Percentiles rank a stretch among this genome's conserved stretches.
These are phyloP conservation scores for Xenops minutus DNA, from an alignment of 2,797 vertebrate genomes.

Conservation along the genomic window DNA sequence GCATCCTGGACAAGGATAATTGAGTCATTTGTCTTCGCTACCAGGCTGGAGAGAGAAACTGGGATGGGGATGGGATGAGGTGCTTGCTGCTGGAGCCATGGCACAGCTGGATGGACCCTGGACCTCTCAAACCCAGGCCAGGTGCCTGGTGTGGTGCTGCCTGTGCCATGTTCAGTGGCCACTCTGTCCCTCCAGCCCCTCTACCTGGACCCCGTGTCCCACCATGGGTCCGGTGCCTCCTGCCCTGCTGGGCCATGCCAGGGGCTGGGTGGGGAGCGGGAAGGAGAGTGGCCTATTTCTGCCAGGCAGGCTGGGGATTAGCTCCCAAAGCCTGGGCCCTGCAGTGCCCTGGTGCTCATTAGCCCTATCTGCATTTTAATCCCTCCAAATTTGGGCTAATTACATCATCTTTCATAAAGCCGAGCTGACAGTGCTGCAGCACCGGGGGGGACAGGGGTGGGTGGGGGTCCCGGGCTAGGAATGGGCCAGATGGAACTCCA, in stretches of 20 bases:
- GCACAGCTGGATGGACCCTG: fast-evolving
- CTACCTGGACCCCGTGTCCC: fast-evolving
- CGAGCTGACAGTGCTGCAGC: background rate
- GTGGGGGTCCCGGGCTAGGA: background rate
- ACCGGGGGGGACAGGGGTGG: background rate
- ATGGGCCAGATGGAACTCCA: fast-evolving
- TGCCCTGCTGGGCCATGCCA: fast-evolving
- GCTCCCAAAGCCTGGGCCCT: background rate
- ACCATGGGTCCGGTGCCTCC: fast-evolving
- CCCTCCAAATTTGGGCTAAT: constrained; percentile 10
- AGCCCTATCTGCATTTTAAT: constrained; percentile 47
- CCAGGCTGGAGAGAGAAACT: background rate
- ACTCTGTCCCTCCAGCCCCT: too few relatives aligned
- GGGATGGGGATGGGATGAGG: background rate
- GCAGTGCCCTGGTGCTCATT: background rate
- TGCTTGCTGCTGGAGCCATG: fast-evolving
- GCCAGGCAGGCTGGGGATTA: constrained; percentile 38
- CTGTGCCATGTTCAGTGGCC: fast-evolving
- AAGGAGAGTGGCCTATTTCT: constrained; percentile 47
- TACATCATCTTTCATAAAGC: background rate
- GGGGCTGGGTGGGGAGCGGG: background rate
- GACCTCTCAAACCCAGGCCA: fast-evolving
- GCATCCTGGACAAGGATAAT: background rate
- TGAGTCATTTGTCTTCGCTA: background rate
- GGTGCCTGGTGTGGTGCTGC: fast-evolving